Percentiles rank a stretch among this genome's conserved stretches.
phyloP scores from a whole-genome alignment of 2,113 vertebrate genomes.

The Reinhardtius hippoglossoides region DNA sequence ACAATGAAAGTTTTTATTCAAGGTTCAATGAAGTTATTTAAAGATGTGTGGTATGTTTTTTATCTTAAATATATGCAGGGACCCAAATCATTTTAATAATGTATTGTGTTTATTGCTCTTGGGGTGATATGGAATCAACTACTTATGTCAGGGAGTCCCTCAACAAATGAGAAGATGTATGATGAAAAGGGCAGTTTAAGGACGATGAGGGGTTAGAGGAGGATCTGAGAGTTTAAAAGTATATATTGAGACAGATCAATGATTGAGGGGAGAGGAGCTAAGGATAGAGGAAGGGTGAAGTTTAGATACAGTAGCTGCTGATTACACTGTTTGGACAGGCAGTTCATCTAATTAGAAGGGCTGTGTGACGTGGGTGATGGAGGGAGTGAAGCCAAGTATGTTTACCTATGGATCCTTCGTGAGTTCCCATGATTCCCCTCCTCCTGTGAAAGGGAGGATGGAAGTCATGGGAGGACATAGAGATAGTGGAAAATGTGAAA shows the following conservation, averaged over 20 bases:
- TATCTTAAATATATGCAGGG: neutral
- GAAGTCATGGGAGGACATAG: neutral
- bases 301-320: constrained; percentile 46
- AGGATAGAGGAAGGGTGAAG: constrained; percentile 11
- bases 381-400: constrained; percentile 49
- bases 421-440: no score
- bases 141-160: neutral
- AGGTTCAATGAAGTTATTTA: no score
- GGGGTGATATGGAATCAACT: neutral
- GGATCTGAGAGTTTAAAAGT: neutral
- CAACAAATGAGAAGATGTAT: neutral
- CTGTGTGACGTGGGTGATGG: constrained; percentile 12
- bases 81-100: neutral
- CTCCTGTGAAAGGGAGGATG: constrained; percentile 3
- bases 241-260: constrained; percentile 12
- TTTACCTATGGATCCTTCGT: constrained; percentile 49
- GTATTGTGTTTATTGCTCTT: neutral
- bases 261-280: neutral
- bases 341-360: constrained; percentile 58
- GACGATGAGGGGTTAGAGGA: constrained; percentile 1
- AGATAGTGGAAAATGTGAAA: neutral
- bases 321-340: constrained; percentile 43
- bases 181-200: neutral
- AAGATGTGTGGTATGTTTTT: no score
- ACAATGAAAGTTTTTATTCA: no score